phyloP scores from a whole-genome alignment of 2,113 vertebrate species.

The Steatornis caripensis region DNA sequence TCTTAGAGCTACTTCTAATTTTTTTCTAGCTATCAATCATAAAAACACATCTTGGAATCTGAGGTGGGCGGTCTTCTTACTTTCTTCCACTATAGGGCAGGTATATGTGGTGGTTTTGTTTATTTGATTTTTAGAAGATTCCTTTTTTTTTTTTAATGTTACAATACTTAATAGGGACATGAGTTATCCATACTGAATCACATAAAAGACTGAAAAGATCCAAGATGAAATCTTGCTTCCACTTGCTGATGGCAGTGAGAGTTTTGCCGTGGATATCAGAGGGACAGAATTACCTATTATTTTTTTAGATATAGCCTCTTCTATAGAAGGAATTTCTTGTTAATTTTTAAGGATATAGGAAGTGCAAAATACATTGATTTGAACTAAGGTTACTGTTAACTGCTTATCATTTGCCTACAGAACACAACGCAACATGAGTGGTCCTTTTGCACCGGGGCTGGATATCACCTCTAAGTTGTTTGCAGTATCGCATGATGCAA shows the following conservation, averaged over 20 bases:
- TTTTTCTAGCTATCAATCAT: background rate
- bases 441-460: conserved; percentile 90
- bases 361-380: background rate
- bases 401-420: conserved; percentile 65
- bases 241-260: background rate
- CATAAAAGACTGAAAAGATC: background rate
- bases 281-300: background rate
- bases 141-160: background rate
- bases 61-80: background rate
- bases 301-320: background rate
- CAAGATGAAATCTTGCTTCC: background rate
- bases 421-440: conserved; percentile 85
- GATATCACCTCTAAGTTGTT: conserved; percentile 86
- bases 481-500: conserved; percentile 93
- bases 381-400: background rate
- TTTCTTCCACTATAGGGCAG: background rate
- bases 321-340: background rate
- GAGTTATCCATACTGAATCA: background rate
- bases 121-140: background rate
- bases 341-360: background rate
- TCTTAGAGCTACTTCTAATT: background rate
- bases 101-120: background rate
- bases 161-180: background rate
- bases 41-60: background rate
- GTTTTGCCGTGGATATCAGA: background rate